These are phyloP conservation scores for Psittacus erithacus DNA, from an alignment of 2,113 vertebrate species.

Conservation along the genomic window DNA sequence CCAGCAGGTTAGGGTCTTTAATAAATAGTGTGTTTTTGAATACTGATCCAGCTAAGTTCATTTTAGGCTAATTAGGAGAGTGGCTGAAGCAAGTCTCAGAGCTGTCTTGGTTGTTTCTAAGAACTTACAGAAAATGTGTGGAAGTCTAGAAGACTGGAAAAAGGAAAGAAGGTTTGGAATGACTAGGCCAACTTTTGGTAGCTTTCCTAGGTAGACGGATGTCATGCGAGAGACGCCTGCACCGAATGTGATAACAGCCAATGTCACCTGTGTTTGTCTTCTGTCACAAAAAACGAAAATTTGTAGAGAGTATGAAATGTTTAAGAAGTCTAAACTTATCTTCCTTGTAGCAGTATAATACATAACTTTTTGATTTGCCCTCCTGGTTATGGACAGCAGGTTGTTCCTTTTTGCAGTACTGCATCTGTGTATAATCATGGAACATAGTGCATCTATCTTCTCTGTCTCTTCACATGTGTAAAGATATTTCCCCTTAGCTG, in stretches of 20 bases:
- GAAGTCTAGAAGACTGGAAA: neutral
- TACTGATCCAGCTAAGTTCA: neutral
- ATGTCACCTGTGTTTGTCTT: neutral
- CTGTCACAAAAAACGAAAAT: neutral
- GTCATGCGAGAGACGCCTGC: neutral
- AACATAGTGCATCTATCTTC: neutral
- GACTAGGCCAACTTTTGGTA: neutral
- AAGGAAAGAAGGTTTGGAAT: neutral
- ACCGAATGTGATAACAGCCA: neutral
- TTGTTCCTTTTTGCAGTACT: neutral
- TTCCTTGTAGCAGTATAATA: neutral
- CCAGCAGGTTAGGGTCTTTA: neutral
- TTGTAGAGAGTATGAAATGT: neutral
- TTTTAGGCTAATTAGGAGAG: neutral
- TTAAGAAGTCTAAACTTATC: neutral
- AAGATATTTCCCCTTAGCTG: neutral
- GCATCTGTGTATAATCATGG: neutral
- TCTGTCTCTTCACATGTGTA: fast-evolving
- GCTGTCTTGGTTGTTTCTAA: neutral
- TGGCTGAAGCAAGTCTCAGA: neutral
- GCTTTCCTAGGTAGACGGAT: neutral
- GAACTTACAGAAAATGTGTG: neutral
- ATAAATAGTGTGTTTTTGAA: neutral
- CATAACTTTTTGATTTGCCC: neutral
- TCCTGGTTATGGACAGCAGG: neutral